Evolutionary conservation across 1,140 invertebrate species (phyloP), one percentile per base, ranked within the genome.

Genomic region (Macrobrachium rosenbergii): DNA sequence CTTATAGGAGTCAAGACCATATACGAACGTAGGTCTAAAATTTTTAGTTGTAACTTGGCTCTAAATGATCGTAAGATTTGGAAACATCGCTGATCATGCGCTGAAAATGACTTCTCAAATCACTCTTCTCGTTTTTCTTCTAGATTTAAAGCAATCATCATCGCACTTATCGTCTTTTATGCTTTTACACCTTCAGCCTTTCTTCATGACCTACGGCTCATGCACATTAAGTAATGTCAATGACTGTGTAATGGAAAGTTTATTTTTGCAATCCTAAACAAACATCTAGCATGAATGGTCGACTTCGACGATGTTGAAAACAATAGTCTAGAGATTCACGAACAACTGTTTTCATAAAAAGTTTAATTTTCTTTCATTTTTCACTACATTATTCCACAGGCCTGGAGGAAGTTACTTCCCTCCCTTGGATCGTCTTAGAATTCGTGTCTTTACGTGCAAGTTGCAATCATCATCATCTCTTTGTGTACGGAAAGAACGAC

Each of bases 141-240:
- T 83, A 89, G 89, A 89, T 67, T 21, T 89, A 5, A 79, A 58
- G 86, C 82, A 19, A 72, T 88, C 62, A 45, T 88, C 23, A 89
- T 89, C 62, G 82, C 72, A 0, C 45, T 69, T n/a, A 73, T 89
- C 12, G 83, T 88, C 5, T 89, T 82, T 73, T 89, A 89, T 52
- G 82, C 80, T 23, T 62, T 89, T 89, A 89, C 87, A 88, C 89
- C 67, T 89, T 89, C 73, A n/a, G 79, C 89, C 12, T 85, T 72
- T 89, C 16, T 89, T 89, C 80, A n/a, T 89, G 69, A 88, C 89
- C 43, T 89, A 89, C 72, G 89, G 89, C 59, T 79, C 89, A 19
- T 89, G 89, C 43, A 88, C 89, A 52, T 87, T 89, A 28, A 89
- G 85, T 75, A 43, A 21, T 19, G 3, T 21, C 14, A n/a, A 58